phyloP scores from a whole-genome alignment of 2,113 vertebrate species.

The Rhinolophus ferrumequinum region DNA sequence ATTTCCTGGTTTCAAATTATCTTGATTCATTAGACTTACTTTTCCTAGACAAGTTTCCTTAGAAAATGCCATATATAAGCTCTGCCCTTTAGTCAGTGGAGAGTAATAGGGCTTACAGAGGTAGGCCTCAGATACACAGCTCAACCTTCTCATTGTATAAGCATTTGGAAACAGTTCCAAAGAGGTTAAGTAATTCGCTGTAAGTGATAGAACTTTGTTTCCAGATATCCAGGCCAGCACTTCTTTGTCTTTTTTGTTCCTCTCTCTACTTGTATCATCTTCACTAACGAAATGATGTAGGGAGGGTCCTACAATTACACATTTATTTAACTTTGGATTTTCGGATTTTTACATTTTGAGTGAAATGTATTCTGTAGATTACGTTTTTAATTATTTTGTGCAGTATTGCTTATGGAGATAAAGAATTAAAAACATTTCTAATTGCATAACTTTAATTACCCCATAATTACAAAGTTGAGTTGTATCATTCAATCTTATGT shows the following conservation, averaged over 20 bases:
- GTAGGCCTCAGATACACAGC: background rate
- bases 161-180: background rate
- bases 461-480: background rate
- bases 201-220: background rate
- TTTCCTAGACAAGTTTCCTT: slow-evolving; percentile 3
- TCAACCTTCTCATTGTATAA: background rate
- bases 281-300: background rate
- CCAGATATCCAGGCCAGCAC: background rate
- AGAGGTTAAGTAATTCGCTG: background rate
- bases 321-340: slow-evolving; percentile 22
- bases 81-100: background rate
- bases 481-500: background rate
- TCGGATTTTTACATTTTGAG: background rate
- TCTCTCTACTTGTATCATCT: background rate
- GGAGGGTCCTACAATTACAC: background rate
- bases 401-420: background rate
- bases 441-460: background rate
- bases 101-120: background rate
- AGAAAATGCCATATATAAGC: background rate
- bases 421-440: background rate
- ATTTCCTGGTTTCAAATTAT: background rate
- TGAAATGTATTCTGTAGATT: background rate
- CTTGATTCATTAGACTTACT: background rate
- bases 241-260: background rate
- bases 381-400: background rate